Base-by-base conservation (phyloP, 2,888 invertebrate species). In the Caradrina kadenii region DNA sequence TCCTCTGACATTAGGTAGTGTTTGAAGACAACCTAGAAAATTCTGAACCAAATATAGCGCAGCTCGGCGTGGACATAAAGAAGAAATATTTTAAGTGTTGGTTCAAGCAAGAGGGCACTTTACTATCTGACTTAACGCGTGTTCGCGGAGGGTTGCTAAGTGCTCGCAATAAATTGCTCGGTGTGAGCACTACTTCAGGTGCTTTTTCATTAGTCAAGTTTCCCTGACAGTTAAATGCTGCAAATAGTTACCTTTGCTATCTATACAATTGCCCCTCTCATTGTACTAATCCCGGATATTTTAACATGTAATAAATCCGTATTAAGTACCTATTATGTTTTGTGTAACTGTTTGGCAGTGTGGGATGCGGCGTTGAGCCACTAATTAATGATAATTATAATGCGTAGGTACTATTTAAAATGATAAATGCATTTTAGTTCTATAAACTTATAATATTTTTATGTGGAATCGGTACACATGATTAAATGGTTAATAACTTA, bases 91-190 rank as follows among this genome's bases (percentile, higher is more conserved):
- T 82, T 80, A 85, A 87, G 85, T 84, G 85, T 82, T 86, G 87
- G 87, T 86, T 81, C 80, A 85, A 64, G 78, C 83, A 80, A 88
- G 87, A 80, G 80, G 86, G 87, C 86, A 86, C 86, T 91, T 88
- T 86, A 87, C 82, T 87, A 86, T 84, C 87, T 86, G 88, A 83
- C 87, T 87, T 86, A 85, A 91, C 86, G 88, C 86, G 88, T 89
- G 88, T 87, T 89, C 86, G 82, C 79, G 85, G 88, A 87, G 88
- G 89, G 87, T 87, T 87, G 88, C 90, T 93, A 93, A 94, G 93
- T 94, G 93, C 92, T 87, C 75, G 89, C 89, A 88, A 93, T 94
- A 94, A 94, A 94, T 94, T 92, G 87, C 86, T 87, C 86, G 80
- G 86, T 83, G 87, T 87, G 85, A 88, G 89, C 87, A 89, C 87